phyloP scores from a whole-genome alignment of 2,113 vertebrate species.

The Gnathonemus echidnorhynchus region DNA sequence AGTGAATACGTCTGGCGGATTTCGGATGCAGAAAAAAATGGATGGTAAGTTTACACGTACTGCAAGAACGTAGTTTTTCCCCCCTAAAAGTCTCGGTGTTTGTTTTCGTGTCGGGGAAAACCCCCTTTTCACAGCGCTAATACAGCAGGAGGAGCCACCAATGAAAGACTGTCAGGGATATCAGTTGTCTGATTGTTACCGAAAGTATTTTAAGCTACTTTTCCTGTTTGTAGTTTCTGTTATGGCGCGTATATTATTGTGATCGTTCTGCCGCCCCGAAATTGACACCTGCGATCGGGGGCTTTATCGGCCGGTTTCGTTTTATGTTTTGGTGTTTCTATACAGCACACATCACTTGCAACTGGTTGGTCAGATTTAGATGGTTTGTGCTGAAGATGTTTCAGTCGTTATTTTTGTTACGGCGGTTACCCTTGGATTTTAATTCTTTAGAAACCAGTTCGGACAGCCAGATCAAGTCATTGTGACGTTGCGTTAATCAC shows the following conservation, averaged over 20 bases:
- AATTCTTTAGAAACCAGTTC: background rate
- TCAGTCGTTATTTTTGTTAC: background rate
- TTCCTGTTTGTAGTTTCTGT: background rate
- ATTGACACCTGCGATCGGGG: background rate
- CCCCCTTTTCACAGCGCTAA: background rate
- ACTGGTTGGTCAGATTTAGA: background rate
- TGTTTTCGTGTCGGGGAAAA: constrained; percentile 14
- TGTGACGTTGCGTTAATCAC: background rate
- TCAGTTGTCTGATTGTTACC: background rate
- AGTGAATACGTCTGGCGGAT: background rate
- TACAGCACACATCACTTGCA: background rate
- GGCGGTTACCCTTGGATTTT: background rate
- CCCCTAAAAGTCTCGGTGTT: background rate
- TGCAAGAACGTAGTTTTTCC: background rate
- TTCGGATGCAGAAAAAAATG: constrained; percentile 36
- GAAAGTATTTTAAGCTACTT: background rate
- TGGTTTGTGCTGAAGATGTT: background rate
- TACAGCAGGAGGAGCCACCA: background rate
- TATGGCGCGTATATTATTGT: background rate
- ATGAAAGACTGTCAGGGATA: background rate
- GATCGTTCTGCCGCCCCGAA: background rate
- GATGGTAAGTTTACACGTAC: constrained; percentile 42
- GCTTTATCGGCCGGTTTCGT: background rate
- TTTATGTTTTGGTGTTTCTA: background rate
- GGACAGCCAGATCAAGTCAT: background rate